phyloP scores from a whole-genome alignment of 2,113 vertebrate species.

The Psittacus erithacus region DNA sequence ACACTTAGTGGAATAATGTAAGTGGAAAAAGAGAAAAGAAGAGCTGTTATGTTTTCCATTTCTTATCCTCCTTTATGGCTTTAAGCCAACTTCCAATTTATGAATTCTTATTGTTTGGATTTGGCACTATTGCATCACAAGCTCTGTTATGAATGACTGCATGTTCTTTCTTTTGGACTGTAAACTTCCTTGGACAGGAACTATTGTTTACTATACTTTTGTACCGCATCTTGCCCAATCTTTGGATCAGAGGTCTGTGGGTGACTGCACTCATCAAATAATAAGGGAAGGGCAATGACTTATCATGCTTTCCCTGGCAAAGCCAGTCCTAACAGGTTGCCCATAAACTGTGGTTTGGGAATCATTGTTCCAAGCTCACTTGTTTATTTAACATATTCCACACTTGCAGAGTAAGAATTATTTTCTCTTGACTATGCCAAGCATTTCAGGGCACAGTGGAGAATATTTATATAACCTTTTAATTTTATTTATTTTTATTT shows the following conservation, averaged over 20 bases:
- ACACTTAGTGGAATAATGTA: background rate
- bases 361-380: background rate
- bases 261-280: background rate
- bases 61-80: background rate
- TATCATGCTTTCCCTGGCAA: background rate
- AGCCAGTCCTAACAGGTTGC: background rate
- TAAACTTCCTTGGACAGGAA: background rate
- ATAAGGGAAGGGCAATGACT: background rate
- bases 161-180: background rate
- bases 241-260: background rate
- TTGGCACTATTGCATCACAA: background rate
- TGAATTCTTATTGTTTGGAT: background rate
- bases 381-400: background rate
- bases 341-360: background rate
- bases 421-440: background rate
- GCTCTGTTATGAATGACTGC: background rate
- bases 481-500: too few relatives aligned
- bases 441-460: background rate
- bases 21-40: background rate
- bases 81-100: background rate
- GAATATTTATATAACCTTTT: background rate
- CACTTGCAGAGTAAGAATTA: background rate
- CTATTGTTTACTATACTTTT: background rate
- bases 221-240: background rate
- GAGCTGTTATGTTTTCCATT: background rate